These are phyloP conservation scores for Eurytoma californica DNA, from an alignment of 2,888 invertebrate species.

Conservation along the genomic window DNA sequence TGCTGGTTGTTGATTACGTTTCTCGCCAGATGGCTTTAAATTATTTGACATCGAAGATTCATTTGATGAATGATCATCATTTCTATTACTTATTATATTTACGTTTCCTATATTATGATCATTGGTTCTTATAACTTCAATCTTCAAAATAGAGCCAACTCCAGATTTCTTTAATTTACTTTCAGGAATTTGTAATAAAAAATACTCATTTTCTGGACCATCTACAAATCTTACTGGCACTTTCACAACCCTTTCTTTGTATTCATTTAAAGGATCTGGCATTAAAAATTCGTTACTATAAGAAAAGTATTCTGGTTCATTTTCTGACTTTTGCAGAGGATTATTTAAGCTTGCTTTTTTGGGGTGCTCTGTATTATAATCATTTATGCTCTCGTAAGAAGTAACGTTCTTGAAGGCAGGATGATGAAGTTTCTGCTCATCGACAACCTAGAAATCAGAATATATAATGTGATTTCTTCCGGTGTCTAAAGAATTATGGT, in stretches of 20 bases:
- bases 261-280: conserved; percentile 41
- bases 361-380: conserved; percentile 39
- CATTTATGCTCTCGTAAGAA: conserved; percentile 34
- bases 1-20: too few species aligned
- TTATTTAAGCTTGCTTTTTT: conserved; percentile 36
- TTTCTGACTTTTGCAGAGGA: conserved; percentile 45
- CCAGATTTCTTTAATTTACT: conserved; percentile 56
- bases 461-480: conserved; percentile 51
- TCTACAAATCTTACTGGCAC: conserved; percentile 60
- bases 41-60: not conserved
- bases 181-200: conserved; percentile 59
- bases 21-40: not conserved
- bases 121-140: conserved; percentile 55
- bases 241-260: conserved; percentile 49
- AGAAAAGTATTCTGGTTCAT: conserved; percentile 20
- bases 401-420: conserved; percentile 39
- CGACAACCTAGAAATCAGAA: conserved; percentile 73
- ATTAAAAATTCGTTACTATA: conserved; percentile 23
- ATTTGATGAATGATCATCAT: conserved; percentile 26
- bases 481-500: conserved; percentile 36
- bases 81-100: conserved; percentile 1
- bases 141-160: conserved; percentile 53
- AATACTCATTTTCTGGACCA: conserved; percentile 56
- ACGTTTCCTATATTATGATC: conserved; percentile 7
- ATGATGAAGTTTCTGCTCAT: conserved; percentile 52